Base-by-base conservation (phyloP, 2,888 invertebrate genomes). In the Cantharis rustica region DNA sequence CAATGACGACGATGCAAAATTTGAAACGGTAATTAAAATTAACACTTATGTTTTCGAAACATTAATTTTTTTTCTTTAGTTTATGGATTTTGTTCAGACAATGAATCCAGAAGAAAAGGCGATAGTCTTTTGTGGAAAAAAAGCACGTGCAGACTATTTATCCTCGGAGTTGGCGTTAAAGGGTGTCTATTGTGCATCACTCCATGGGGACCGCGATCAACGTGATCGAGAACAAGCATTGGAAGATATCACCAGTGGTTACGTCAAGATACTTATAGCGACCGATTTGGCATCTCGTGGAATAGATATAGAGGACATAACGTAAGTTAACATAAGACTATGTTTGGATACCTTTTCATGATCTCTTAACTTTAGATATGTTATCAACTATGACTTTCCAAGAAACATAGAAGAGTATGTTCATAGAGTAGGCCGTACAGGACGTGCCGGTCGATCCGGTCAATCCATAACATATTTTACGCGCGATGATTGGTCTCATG, bases 221-320 rank as follows among this genome's bases (percentile, higher is more conserved):
- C 83, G 84, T 64, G 95, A 95, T 82, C 90, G 95, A 61, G 95
- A 95, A 84, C 93, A 93, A 85, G 97, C 98, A 7, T 89, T 98
- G 9, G 92, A 92, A 17, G 97, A 97, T 83, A 93, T 98, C 83
- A 93, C 94, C 79, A 90, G 91, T 73, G 97, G 97, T 0, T 89
- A 90, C 1, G 95, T 96, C 0, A 92, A 92, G 78, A 95, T 98
- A 81, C 90, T 98, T 20, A 92, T 98, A 71, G 98, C 98, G 0
- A 98, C 98, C 0, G 98, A 98, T 90, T 95, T 98, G 0, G 98
- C 98, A 3, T 96, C 97, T 5, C 91, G 98, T 80, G 98, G 98
- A 1, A 92, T 98, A 72, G 98, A 98, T 86, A 97, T 97, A 72
- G 93, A 94, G 84, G 95, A 96, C 85, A 90, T 96, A 10, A 95